Percentiles rank a stretch among this genome's conserved stretches.
These are phyloP conservation scores for Hypolimnas misippus DNA, from an alignment of 2,888 invertebrate species.

Conservation along the genomic window DNA sequence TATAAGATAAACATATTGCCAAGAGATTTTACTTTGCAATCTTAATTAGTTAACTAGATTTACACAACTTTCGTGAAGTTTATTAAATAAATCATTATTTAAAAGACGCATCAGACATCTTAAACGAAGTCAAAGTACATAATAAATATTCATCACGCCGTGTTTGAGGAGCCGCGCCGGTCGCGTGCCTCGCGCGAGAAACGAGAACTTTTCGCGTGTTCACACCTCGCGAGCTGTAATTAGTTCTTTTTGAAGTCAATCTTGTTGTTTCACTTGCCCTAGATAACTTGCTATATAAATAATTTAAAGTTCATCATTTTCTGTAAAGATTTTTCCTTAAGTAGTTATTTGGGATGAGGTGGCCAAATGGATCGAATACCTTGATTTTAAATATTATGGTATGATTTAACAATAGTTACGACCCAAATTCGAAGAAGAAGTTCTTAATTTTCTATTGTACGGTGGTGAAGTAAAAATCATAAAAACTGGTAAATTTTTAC, in stretches of 20 bases:
- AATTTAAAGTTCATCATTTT: not conserved
- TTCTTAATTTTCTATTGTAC: too few relatives aligned
- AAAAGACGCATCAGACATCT: not conserved
- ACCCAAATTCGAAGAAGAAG: too few relatives aligned
- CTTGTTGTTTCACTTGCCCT: conserved; percentile 13
- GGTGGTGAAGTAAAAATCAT: too few relatives aligned
- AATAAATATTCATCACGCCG: not conserved
- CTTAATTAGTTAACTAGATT: not conserved
- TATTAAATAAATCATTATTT: not conserved
- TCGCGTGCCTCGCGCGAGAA: not conserved
- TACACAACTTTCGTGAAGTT: not conserved
- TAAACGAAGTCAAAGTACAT: conserved; percentile 1
- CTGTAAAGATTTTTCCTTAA: not conserved
- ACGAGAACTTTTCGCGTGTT: conserved; percentile 31
- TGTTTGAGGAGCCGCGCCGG: not conserved
- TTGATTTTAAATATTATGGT: too few relatives aligned
- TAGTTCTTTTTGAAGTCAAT: conserved; percentile 20
- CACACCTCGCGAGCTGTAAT: conserved; percentile 26
- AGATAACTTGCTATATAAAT: conserved; percentile 6
- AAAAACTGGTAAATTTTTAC: too few relatives aligned
- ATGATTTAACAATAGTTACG: too few relatives aligned
- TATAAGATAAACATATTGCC: too few relatives aligned
- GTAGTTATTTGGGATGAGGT: not conserved
- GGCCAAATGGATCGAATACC: too few relatives aligned
- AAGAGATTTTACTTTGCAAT: too few relatives aligned